Percentiles rank a stretch among this genome's conserved stretches.
phyloP scores from a whole-genome alignment of 2,797 vertebrate species.

The Kryptolebias ocellatus region DNA sequence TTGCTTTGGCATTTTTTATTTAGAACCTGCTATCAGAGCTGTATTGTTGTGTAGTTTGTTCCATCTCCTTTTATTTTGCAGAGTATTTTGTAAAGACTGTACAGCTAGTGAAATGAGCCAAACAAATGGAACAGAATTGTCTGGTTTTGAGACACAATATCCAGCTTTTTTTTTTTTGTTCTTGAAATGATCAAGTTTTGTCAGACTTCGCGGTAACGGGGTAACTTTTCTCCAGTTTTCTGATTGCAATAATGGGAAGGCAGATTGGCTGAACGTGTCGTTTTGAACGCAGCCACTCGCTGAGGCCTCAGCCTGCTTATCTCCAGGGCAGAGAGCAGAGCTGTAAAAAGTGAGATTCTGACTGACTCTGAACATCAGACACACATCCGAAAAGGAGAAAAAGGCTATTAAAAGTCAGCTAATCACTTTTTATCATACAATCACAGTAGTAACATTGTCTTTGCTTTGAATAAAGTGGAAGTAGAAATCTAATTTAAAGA shows the following conservation, averaged over 20 bases:
- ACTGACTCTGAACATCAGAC: slow-evolving; percentile 48
- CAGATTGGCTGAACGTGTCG: slow-evolving; percentile 40
- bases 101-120: slow-evolving; percentile 9
- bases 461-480: slow-evolving; percentile 39
- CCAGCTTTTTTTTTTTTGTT: slow-evolving; percentile 17
- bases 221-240: slow-evolving; percentile 34
- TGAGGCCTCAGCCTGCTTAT: slow-evolving; percentile 48
- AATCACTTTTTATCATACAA: slow-evolving; percentile 33
- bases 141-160: slow-evolving; percentile 22
- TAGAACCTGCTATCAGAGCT: background rate
- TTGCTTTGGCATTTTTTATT: too few relatives aligned
- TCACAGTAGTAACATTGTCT: slow-evolving; percentile 3
- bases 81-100: slow-evolving; percentile 14
- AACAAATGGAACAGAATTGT: slow-evolving; percentile 14
- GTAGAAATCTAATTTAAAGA: slow-evolving; percentile 12
- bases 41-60: slow-evolving; percentile 24
- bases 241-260: slow-evolving; percentile 52
- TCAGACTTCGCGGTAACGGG: slow-evolving; percentile 32
- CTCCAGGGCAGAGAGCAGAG: slow-evolving; percentile 40
- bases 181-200: slow-evolving; percentile 40
- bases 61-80: slow-evolving; percentile 25
- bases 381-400: slow-evolving; percentile 30
- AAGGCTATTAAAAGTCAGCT: slow-evolving; percentile 30
- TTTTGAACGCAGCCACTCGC: slow-evolving; percentile 42
- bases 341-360: slow-evolving; percentile 46